Evolutionary conservation across 2,113 vertebrate species (phyloP).

Genomic region (Scortum barcoo): DNA sequence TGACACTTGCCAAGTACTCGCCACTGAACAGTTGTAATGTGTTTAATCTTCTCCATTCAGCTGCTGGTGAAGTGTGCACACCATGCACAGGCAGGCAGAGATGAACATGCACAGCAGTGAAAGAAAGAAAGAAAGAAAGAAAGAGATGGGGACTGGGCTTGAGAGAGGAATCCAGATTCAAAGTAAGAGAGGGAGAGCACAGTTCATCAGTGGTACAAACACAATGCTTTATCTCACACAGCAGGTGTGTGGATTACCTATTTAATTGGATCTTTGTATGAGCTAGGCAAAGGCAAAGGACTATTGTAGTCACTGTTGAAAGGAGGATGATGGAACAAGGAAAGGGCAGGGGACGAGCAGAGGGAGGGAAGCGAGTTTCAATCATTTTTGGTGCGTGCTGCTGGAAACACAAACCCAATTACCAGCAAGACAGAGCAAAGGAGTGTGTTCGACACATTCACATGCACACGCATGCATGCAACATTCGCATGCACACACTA

Average conservation of each 20-base stretch:
- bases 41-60: background rate
- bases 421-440: conserved; percentile 13
- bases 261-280: conserved; percentile 66
- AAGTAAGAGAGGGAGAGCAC: conserved; percentile 18
- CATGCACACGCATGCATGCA: too few species aligned
- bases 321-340: conserved; percentile 16
- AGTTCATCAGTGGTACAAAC: conserved; percentile 48
- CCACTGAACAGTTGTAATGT: background rate
- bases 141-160: background rate
- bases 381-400: conserved; percentile 26
- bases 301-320: conserved; percentile 45
- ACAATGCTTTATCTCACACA: conserved; percentile 47
- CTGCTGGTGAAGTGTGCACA: background rate
- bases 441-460: background rate
- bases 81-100: background rate
- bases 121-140: conserved; percentile 17
- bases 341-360: conserved; percentile 9
- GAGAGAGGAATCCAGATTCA: conserved; percentile 27
- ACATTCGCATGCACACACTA: background rate
- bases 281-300: conserved; percentile 38
- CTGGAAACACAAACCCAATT: conserved; percentile 52
- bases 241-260: conserved; percentile 65
- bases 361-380: conserved; percentile 27
- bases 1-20: background rate
- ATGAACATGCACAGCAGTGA: background rate